These are phyloP conservation scores for Eutolmus rufibarbis DNA, from an alignment of 2,888 invertebrate species.

Conservation along the genomic window DNA sequence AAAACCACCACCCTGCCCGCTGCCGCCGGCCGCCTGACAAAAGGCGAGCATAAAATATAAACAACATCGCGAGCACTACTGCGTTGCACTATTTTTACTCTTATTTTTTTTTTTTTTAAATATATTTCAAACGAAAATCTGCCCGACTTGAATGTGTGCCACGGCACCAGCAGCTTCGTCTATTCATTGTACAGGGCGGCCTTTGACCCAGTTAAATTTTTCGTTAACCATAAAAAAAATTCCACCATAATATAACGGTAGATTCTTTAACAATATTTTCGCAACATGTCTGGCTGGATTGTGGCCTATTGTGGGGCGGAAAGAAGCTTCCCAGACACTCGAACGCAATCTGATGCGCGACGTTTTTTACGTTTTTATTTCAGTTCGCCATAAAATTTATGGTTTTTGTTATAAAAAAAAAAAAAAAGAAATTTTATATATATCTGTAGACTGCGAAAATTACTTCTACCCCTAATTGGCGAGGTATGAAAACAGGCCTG, in stretches of 20 bases:
- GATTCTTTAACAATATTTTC: not conserved
- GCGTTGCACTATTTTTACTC: not conserved
- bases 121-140: not conserved
- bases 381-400: conserved; percentile 20
- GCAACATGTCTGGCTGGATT: not conserved
- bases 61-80: not conserved
- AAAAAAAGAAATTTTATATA: not conserved
- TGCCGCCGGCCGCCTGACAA: not conserved
- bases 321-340: not conserved
- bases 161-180: not conserved
- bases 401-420: conserved; percentile 1
- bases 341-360: conserved; percentile 4
- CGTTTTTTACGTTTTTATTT: not conserved
- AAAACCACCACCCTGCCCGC: not conserved
- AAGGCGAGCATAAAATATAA: not conserved
- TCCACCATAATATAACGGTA: not conserved
- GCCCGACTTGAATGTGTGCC: not conserved
- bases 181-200: not conserved
- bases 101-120: not conserved
- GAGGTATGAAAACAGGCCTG: conserved; percentile 23
- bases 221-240: conserved; percentile 30
- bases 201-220: conserved; percentile 29
- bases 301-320: not conserved
- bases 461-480: conserved; percentile 36
- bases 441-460: not conserved